These are phyloP conservation scores for Aplodontia rufa DNA, from an alignment of 2,113 vertebrate genomes.

Conservation along the genomic window DNA sequence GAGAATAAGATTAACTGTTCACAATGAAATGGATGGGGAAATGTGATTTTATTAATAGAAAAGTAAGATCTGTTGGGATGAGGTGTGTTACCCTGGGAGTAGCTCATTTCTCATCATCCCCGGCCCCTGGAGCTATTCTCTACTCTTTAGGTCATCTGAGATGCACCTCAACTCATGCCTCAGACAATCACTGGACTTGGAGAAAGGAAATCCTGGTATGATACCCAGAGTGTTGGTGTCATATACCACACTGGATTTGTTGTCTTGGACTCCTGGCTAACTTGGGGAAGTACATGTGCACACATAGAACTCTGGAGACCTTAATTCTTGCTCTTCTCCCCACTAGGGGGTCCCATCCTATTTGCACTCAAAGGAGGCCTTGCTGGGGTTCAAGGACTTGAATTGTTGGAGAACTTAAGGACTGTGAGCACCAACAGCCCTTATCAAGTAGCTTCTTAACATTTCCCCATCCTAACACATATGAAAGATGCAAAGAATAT, in stretches of 20 bases:
- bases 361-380: background rate
- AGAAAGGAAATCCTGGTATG: background rate
- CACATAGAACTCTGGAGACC: background rate
- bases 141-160: background rate
- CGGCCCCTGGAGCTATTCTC: background rate
- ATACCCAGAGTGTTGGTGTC: background rate
- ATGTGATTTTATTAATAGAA: background rate
- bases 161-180: background rate
- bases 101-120: conserved; percentile 28
- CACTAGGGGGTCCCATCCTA: background rate
- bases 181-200: background rate
- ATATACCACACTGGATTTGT: background rate
- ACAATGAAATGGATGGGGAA: background rate
- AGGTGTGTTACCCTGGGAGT: background rate
- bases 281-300: background rate
- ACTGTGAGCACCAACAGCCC: background rate
- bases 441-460: background rate
- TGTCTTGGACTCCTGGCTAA: background rate
- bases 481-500: background rate
- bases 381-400: background rate
- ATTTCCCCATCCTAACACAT: background rate
- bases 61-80: background rate
- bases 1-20: conserved; percentile 54
- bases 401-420: background rate
- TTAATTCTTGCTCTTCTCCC: background rate